phyloP scores from a whole-genome alignment of 2,113 vertebrate genomes.

The Sphyrna mokarran region DNA sequence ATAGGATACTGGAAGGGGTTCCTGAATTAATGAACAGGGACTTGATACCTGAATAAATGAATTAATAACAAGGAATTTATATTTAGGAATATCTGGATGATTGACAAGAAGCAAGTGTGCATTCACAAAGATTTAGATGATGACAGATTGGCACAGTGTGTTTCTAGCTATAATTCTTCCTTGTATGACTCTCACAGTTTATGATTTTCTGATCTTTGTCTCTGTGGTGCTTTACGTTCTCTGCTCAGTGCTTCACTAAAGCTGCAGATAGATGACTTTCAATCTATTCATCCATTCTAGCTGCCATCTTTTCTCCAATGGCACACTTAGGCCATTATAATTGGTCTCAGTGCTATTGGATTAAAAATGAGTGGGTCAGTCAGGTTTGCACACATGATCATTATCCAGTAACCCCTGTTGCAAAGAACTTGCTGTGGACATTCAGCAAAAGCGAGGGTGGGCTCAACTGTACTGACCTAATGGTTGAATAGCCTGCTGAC shows the following conservation, averaged over 20 bases:
- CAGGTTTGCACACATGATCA: not conserved
- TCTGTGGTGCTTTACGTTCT: not conserved
- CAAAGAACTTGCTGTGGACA: not conserved
- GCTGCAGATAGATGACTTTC: not conserved
- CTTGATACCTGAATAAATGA: not conserved
- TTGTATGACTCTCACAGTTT: not conserved
- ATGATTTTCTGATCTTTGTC: not conserved
- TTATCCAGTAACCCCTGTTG: not conserved
- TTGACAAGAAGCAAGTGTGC: not conserved
- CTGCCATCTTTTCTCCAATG: not conserved
- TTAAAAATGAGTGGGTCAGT: not conserved
- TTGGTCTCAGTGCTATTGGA: conserved; percentile 20
- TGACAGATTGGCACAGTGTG: not conserved
- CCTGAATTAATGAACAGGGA: conserved; percentile 9
- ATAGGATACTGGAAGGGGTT: not conserved
- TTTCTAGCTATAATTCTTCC: not conserved
- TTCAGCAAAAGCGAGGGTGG: not conserved
- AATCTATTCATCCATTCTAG: not conserved
- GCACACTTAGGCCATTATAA: not conserved
- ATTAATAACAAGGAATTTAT: not conserved
- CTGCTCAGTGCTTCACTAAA: not conserved
- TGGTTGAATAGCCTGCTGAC: not conserved
- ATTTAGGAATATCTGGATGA: not conserved
- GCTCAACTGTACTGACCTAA: not conserved
- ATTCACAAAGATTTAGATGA: not conserved